Percentiles rank a stretch among this genome's conserved stretches.
Conservation (phyloP, 2,888 invertebrate species). For the Stenichneumon culpator region DNA sequence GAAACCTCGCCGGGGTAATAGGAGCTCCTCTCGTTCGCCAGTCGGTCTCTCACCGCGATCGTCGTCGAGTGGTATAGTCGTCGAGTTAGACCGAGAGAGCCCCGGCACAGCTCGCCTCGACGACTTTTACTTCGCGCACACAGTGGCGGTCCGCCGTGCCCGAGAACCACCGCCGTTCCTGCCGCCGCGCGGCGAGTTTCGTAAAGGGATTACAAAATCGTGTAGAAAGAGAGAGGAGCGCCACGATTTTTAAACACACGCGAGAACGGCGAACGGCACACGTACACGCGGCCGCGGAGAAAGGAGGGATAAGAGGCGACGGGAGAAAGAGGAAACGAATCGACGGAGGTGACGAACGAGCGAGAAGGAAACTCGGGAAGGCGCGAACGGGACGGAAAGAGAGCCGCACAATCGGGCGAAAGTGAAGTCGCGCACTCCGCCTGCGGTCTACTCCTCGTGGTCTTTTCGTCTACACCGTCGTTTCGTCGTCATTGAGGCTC, state of each 20-base stretch:
- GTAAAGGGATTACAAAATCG: constrained; percentile 82
- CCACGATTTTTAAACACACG: background rate
- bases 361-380: constrained; percentile 43
- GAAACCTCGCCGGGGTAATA: constrained; percentile 64
- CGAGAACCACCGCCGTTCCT: constrained; percentile 58
- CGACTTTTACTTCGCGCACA: constrained; percentile 69
- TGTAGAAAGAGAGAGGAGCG: constrained; percentile 75
- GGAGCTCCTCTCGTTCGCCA: constrained; percentile 72
- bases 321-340: constrained; percentile 34
- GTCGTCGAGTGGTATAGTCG: constrained; percentile 56
- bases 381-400: constrained; percentile 40
- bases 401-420: constrained; percentile 68
- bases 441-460: constrained; percentile 60
- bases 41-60: constrained; percentile 70
- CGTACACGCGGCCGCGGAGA: constrained; percentile 25
- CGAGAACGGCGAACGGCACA: constrained; percentile 5
- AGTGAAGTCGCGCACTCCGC: constrained; percentile 70
- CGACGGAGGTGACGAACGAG: constrained; percentile 36
- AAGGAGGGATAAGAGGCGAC: constrained; percentile 36
- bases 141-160: constrained; percentile 50
- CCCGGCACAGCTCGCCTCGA: constrained; percentile 55
- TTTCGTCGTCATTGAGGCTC: background rate
- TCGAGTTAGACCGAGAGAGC: constrained; percentile 42
- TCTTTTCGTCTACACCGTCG: constrained; percentile 32
- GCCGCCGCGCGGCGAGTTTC: constrained; percentile 75